A percentile compares a stretch with the other conserved stretches of the same genome.
phyloP scores from a whole-genome alignment of 2,113 vertebrate genomes.

The Deroptyus accipitrinus region DNA sequence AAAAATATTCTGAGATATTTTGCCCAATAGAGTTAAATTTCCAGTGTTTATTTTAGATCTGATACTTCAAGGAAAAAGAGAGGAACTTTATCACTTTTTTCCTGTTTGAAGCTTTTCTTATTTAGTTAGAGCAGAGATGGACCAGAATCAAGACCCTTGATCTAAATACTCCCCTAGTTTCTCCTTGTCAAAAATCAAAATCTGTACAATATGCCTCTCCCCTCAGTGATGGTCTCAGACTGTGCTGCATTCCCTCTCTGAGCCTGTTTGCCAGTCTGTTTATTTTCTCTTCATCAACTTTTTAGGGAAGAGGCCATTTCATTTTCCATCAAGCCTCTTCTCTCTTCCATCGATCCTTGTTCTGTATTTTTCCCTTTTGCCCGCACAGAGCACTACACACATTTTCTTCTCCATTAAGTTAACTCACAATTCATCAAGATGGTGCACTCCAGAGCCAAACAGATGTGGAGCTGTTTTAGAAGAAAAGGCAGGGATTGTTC shows the following conservation, averaged over 20 bases:
- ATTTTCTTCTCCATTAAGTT: constrained; percentile 71
- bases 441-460: constrained; percentile 50
- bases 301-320: constrained; percentile 37
- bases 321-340: constrained; percentile 44
- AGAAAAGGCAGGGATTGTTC: constrained; percentile 44
- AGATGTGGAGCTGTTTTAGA: constrained; percentile 53
- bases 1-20: background rate
- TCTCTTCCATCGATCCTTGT: constrained; percentile 43
- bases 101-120: background rate
- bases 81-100: background rate
- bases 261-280: background rate
- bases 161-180: background rate
- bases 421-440: constrained; percentile 66
- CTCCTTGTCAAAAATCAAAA: background rate
- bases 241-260: background rate
- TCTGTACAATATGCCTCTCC: background rate
- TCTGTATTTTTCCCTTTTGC: constrained; percentile 56
- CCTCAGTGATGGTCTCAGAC: background rate
- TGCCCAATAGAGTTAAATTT: background rate
- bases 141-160: background rate
- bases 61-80: background rate
- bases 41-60: background rate
- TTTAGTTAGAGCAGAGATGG: background rate
- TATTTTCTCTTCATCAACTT: constrained; percentile 43
- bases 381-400: constrained; percentile 26